Evolutionary conservation across 2,113 vertebrate species (phyloP).

Genomic region (Turdus rufiventris): DNA sequence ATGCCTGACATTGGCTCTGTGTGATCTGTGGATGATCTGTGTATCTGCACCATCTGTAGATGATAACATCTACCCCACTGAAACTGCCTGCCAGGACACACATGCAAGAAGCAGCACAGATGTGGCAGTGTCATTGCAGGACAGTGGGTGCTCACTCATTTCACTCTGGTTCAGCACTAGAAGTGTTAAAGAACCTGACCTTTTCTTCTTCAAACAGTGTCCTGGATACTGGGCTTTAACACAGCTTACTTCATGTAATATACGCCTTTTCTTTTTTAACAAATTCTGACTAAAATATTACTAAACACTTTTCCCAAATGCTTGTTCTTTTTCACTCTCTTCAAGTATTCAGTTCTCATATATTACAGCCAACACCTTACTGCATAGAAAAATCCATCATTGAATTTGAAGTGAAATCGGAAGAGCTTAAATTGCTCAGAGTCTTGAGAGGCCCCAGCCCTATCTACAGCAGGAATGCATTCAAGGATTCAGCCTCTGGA

Average conservation of each 20-base stretch:
- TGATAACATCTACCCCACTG: accelerated
- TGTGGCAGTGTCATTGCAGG: neutral
- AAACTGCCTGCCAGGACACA: neutral
- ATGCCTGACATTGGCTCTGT: neutral
- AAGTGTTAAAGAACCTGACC: neutral
- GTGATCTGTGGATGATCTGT: neutral
- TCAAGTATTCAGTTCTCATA: neutral
- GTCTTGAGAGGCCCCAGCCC: neutral
- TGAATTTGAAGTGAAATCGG: neutral
- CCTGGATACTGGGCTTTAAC: neutral
- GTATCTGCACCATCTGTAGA: neutral
- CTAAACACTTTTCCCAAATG: neutral
- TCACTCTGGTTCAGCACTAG: neutral
- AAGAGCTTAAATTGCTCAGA: neutral
- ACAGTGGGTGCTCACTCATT: neutral
- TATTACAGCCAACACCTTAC: neutral
- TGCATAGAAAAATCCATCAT: neutral
- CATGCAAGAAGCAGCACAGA: neutral
- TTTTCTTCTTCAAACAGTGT: neutral
- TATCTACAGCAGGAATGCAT: neutral
- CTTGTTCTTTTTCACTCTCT: neutral
- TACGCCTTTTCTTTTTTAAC: neutral
- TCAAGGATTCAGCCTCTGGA: neutral
- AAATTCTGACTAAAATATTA: neutral
- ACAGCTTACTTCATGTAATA: neutral